These are phyloP conservation scores for Prunella himalayana DNA, from an alignment of 2,113 vertebrate genomes.

Conservation along the genomic window DNA sequence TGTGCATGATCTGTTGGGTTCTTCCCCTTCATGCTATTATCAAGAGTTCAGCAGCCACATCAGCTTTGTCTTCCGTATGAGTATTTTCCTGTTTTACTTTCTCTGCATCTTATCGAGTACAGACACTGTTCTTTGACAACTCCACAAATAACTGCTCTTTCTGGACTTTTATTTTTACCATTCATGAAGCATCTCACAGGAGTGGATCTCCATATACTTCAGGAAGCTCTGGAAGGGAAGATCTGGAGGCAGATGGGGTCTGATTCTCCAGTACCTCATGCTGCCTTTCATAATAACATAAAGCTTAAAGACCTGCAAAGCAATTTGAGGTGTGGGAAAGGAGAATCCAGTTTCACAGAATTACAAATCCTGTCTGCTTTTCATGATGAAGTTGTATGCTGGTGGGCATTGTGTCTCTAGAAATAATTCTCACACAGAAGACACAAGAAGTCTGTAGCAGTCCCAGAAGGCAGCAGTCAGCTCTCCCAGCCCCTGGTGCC, in stretches of 20 bases:
- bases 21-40: background rate
- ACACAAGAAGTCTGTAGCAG: background rate
- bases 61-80: background rate
- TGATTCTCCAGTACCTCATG: background rate
- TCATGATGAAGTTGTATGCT: background rate
- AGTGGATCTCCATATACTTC: background rate
- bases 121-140: background rate
- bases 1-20: background rate
- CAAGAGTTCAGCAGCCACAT: background rate
- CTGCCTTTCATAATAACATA: background rate
- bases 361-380: background rate
- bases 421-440: background rate
- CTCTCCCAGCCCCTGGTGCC: background rate
- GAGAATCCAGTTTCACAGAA: background rate
- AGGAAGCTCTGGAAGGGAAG: background rate
- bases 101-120: background rate
- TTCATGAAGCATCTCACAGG: background rate
- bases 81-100: conserved; percentile 9
- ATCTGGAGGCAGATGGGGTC: background rate
- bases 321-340: background rate
- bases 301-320: background rate
- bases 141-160: background rate
- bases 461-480: background rate
- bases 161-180: background rate
- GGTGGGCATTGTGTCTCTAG: background rate